A percentile compares a stretch with the other conserved stretches of the same genome.
Conservation (phyloP, 2,888 invertebrate genomes). For the Torymus texanus region DNA sequence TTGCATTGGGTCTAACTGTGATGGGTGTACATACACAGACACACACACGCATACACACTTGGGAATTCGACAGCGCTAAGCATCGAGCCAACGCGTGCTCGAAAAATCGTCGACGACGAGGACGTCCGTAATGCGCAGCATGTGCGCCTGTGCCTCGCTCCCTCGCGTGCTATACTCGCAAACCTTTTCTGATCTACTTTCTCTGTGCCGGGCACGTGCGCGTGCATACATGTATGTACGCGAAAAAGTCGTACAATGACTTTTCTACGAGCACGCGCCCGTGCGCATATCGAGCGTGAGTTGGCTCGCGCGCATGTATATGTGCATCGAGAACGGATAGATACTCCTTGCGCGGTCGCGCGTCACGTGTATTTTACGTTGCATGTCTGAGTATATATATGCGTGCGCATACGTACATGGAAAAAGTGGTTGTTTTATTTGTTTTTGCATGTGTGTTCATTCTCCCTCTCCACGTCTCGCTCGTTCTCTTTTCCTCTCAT, state of each 20-base stretch:
- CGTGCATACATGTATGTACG: background rate
- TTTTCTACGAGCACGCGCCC: background rate
- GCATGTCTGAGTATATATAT: background rate
- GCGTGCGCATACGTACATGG: background rate
- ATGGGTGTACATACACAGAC: background rate
- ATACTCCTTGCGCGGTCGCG: no score
- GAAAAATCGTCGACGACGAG: slow-evolving; percentile 20
- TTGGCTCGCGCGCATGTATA: no score
- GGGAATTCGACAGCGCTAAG: slow-evolving; percentile 23
- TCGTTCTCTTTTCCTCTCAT: background rate
- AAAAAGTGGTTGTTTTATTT: background rate
- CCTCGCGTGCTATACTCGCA: no score
- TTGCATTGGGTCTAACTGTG: no score
- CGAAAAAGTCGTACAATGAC: background rate
- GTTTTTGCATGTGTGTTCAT: background rate
- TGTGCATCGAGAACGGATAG: no score
- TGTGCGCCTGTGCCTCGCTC: background rate
- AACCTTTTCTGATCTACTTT: no score
- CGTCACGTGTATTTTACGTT: no score
- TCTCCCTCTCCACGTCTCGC: background rate
- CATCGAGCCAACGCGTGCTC: slow-evolving; percentile 3
- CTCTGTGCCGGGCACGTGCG: no score
- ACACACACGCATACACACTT: background rate
- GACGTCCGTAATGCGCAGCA: slow-evolving; percentile 5
- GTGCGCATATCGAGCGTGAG: no score